Evolutionary conservation across 1,140 invertebrate genomes (phyloP).

Genomic region (Cotesia vestalis): DNA sequence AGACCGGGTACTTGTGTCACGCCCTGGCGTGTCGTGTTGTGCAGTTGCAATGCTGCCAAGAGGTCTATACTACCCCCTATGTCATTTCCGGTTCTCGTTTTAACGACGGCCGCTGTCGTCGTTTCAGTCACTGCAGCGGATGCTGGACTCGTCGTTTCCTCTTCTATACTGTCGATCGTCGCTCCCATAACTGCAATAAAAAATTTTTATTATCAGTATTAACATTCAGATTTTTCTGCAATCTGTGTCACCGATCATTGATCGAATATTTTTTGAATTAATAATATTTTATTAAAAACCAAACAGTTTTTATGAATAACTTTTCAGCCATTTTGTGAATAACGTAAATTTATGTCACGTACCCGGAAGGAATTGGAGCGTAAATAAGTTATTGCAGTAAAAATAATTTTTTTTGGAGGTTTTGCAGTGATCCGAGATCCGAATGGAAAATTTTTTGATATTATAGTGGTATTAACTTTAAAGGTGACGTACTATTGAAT

Average conservation of each 20-base stretch:
- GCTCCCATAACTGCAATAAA: slow-evolving; percentile 57
- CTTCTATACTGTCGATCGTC: slow-evolving; percentile 55
- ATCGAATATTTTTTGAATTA: too few species aligned
- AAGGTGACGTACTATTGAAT: too few species aligned
- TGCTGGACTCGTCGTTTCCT: slow-evolving; percentile 49
- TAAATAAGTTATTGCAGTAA: too few species aligned
- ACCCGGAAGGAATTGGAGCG: too few species aligned
- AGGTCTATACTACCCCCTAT: slow-evolving; percentile 67
- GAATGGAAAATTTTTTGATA: too few species aligned
- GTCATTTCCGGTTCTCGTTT: slow-evolving; percentile 52
- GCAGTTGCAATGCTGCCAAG: slow-evolving; percentile 69
- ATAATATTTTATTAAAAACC: too few species aligned
- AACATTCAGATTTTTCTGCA: not conserved
- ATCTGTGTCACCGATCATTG: not conserved
- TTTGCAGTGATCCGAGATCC: too few species aligned
- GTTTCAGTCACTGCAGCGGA: slow-evolving; percentile 36
- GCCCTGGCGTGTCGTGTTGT: slow-evolving; percentile 69
- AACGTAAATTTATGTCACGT: too few species aligned
- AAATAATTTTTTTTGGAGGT: too few species aligned
- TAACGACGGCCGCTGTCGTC: slow-evolving; percentile 42
- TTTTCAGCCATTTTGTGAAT: too few species aligned
- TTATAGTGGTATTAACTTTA: too few species aligned
- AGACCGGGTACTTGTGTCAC: slow-evolving; percentile 68
- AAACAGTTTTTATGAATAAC: too few species aligned
- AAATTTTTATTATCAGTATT: slow-evolving; percentile 18